phyloP scores from a whole-genome alignment of 1,140 invertebrate species.

The Micrasema longulum region DNA sequence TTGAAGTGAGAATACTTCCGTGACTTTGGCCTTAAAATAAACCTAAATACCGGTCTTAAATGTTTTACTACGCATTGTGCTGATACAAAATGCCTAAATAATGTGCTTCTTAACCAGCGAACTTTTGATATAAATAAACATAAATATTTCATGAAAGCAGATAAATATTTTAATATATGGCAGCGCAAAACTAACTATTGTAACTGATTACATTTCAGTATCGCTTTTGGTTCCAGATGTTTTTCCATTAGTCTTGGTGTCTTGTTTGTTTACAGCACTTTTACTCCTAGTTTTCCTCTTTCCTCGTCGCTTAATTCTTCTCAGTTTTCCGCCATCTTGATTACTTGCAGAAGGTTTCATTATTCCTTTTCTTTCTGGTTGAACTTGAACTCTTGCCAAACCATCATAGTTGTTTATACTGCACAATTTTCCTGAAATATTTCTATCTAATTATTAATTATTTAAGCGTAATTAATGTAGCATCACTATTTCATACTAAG shows the following conservation, averaged over 20 bases:
- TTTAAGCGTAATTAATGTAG: too few relatives aligned
- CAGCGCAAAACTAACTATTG: too few relatives aligned
- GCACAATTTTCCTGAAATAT: constrained; percentile 64
- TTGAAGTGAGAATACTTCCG: too few relatives aligned
- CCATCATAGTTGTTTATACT: constrained; percentile 66
- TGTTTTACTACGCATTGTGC: too few relatives aligned
- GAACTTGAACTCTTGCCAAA: constrained; percentile 63
- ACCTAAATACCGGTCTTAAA: too few relatives aligned
- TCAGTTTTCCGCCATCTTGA: constrained; percentile 56
- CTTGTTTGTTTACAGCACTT: constrained; percentile 57
- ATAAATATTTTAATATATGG: background rate
- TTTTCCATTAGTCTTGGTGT: constrained; percentile 51
- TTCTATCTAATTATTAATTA: too few relatives aligned
- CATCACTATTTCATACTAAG: too few relatives aligned
- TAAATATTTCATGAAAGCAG: background rate
- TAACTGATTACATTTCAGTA: constrained; percentile 58
- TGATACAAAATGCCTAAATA: too few relatives aligned
- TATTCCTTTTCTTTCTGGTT: constrained; percentile 60
- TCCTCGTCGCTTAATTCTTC: constrained; percentile 57
- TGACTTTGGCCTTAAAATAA: too few relatives aligned
- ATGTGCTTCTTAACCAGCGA: too few relatives aligned
- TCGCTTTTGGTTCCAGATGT: constrained; percentile 63
- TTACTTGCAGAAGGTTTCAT: constrained; percentile 57
- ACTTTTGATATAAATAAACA: too few relatives aligned
- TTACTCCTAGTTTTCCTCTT: constrained; percentile 62